A percentile compares a stretch with the other conserved stretches of the same genome.
phyloP scores from a whole-genome alignment of 1,140 invertebrate species.

The Argopecten irradians region DNA sequence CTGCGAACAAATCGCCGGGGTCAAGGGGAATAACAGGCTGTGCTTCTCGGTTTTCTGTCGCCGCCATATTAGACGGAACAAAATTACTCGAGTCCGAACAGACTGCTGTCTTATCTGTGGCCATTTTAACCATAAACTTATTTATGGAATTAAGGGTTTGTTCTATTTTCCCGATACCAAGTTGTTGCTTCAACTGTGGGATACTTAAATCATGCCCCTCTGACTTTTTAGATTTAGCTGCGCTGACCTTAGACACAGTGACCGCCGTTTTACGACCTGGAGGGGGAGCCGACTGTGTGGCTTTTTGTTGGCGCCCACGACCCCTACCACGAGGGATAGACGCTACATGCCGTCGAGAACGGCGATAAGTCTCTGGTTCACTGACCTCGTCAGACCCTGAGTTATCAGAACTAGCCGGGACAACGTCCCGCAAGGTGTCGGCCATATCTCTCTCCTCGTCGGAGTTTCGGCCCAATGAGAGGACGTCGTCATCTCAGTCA shows the following conservation, averaged over 20 bases:
- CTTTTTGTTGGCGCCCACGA: neutral
- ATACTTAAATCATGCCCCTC: neutral
- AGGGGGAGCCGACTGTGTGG: no score
- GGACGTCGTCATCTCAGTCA: neutral
- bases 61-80: neutral
- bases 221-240: neutral
- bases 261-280: no score
- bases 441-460: neutral
- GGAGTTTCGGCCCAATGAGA: neutral
- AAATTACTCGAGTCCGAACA: neutral
- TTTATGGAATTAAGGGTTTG: neutral
- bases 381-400: neutral
- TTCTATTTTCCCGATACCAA: neutral
- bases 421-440: neutral
- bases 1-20: neutral
- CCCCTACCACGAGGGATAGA: neutral
- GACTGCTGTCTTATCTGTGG: neutral
- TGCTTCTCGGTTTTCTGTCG: neutral
- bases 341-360: neutral
- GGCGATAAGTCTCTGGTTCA: neutral
- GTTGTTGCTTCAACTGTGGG: neutral
- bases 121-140: neutral
- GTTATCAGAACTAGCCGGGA: no score
- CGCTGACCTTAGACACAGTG: no score
- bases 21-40: neutral